These are phyloP conservation scores for Aegotheles bennettii DNA, from an alignment of 2,113 vertebrate species.

Conservation along the genomic window DNA sequence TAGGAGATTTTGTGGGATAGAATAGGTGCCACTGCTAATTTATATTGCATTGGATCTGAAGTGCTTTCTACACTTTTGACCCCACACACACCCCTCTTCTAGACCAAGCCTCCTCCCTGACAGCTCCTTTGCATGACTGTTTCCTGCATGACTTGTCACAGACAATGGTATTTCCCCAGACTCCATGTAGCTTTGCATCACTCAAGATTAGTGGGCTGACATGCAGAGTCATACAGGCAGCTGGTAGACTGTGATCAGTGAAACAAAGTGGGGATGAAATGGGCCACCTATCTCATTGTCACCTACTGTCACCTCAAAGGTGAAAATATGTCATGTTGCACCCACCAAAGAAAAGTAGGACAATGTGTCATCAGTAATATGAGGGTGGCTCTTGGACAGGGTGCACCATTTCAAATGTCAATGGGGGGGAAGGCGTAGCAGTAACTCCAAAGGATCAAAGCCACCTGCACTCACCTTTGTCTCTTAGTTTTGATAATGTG, in stretches of 20 bases:
- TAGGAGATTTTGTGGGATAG: background rate
- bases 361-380: background rate
- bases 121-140: slow-evolving; percentile 27
- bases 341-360: background rate
- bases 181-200: background rate
- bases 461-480: background rate
- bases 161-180: slow-evolving; percentile 19
- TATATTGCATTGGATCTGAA: slow-evolving; percentile 10
- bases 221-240: background rate
- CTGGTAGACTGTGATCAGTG: slow-evolving; percentile 4
- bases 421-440: background rate
- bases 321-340: background rate
- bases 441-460: background rate
- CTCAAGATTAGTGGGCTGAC: background rate
- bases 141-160: slow-evolving; percentile 55
- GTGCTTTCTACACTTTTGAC: slow-evolving; percentile 55
- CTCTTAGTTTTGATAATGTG: background rate
- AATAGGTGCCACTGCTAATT: background rate
- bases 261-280: background rate
- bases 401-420: background rate
- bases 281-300: background rate
- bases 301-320: background rate
- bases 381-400: background rate
- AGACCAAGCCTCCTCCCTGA: background rate
- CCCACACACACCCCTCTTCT: background rate